Percentiles rank a stretch among this genome's conserved stretches.
These are phyloP conservation scores for Bombus huntii DNA, from an alignment of 1,140 invertebrate genomes.

Conservation along the genomic window DNA sequence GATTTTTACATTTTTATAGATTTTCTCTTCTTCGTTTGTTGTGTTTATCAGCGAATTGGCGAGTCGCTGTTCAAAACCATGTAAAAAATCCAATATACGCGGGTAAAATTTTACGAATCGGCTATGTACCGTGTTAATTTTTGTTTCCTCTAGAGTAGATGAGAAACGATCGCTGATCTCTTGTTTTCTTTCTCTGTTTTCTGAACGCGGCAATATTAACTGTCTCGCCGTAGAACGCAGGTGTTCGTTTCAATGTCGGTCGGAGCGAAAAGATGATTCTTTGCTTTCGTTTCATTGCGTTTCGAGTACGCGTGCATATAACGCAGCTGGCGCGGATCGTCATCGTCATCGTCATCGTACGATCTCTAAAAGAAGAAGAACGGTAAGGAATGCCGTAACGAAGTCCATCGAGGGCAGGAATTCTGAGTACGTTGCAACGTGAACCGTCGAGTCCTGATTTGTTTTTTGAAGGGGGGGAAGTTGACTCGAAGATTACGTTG, in stretches of 20 bases:
- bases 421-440: background rate
- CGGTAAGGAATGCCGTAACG: slow-evolving; percentile 10
- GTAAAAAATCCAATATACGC: slow-evolving; percentile 65
- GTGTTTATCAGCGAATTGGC: slow-evolving; percentile 25
- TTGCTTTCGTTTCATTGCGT: slow-evolving; percentile 3
- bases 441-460: slow-evolving; percentile 33
- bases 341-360: slow-evolving; percentile 17
- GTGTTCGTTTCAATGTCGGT: slow-evolving; percentile 26
- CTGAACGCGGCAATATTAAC: background rate
- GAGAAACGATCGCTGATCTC: slow-evolving; percentile 38
- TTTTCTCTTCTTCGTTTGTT: background rate
- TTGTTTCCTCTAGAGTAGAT: background rate
- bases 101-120: slow-evolving; percentile 55
- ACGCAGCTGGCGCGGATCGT: slow-evolving; percentile 33
- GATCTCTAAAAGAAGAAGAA: background rate
- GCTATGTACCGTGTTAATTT: slow-evolving; percentile 20
- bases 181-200: background rate
- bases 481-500: slow-evolving; percentile 29
- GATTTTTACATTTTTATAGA: no score
- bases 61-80: slow-evolving; percentile 60
- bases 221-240: background rate
- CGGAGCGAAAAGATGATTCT: slow-evolving; percentile 4
- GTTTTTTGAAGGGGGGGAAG: slow-evolving; percentile 46
- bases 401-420: slow-evolving; percentile 40
- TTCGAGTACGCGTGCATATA: background rate